Evolutionary conservation across 1,140 invertebrate genomes (phyloP).

Genomic region (Gonatopus flavifemur): DNA sequence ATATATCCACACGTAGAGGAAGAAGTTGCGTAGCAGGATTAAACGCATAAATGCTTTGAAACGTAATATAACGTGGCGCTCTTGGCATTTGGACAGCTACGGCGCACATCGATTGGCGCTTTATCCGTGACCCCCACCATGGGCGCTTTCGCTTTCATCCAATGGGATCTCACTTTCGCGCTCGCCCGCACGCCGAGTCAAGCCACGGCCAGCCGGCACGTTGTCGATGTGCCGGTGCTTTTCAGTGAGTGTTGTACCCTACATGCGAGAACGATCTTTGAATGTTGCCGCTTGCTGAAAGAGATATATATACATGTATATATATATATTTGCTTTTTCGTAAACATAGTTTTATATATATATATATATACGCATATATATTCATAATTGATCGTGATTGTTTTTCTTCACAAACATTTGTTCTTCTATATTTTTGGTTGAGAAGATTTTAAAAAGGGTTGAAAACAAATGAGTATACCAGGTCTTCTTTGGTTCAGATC

Average conservation of each 20-base stretch:
- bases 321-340: constrained; percentile 1
- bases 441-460: too few species aligned
- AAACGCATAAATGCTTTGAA: too few species aligned
- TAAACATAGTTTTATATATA: too few species aligned
- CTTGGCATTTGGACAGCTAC: constrained; percentile 29
- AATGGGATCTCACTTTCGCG: constrained; percentile 59
- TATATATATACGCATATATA: too few species aligned
- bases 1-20: background rate
- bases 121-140: constrained; percentile 58
- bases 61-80: too few species aligned
- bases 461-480: too few species aligned
- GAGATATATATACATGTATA: constrained; percentile 1
- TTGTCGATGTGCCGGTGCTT: constrained; percentile 32
- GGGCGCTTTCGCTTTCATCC: constrained; percentile 58
- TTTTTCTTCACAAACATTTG: too few species aligned
- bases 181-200: constrained; percentile 44
- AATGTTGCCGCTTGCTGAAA: too few species aligned
- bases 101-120: constrained; percentile 56
- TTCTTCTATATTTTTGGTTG: too few species aligned
- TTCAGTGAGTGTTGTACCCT: constrained; percentile 52
- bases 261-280: constrained; percentile 45
- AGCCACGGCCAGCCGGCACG: constrained; percentile 40
- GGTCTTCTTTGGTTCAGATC: too few species aligned
- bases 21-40: background rate
- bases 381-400: too few species aligned